Evolutionary conservation across 1,140 invertebrate genomes (phyloP).

Genomic region (Agraylea sexmaculata): DNA sequence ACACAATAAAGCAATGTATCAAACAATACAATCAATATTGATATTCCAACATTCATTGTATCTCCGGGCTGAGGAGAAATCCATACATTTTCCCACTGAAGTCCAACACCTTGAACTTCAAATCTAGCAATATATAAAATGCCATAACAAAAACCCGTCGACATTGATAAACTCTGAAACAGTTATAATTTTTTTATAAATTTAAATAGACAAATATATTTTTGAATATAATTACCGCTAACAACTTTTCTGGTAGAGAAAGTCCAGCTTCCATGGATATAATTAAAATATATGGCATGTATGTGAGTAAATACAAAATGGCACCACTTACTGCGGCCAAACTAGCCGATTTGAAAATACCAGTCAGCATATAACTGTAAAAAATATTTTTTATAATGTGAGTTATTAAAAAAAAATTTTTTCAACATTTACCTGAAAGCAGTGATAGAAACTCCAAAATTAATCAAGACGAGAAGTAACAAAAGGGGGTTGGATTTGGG

Average conservation of each 20-base stretch:
- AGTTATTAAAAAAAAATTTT: conserved; percentile 5
- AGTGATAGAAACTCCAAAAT: conserved; percentile 45
- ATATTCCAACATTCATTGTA: conserved; percentile 38
- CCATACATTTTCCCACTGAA: conserved; percentile 38
- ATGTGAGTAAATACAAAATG: conserved; percentile 48
- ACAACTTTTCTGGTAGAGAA: conserved; percentile 37
- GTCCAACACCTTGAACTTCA: conserved; percentile 44
- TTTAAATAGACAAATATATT: conserved; percentile 20
- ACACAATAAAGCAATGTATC: conserved; percentile 35
- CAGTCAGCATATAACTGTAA: conserved; percentile 53
- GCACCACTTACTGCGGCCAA: conserved; percentile 48
- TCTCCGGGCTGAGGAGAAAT: conserved; percentile 33
- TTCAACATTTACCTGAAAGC: conserved; percentile 44
- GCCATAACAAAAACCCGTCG: conserved; percentile 50
- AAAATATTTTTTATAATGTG: conserved; percentile 12
- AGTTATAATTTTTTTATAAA: conserved; percentile 3
- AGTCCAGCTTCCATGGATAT: conserved; percentile 49
- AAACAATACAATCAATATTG: conserved; percentile 34
- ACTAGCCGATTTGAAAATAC: conserved; percentile 50
- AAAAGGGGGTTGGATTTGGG: conserved; percentile 42
- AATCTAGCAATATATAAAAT: conserved; percentile 45
- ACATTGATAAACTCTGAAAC: conserved; percentile 45
- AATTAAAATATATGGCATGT: conserved; percentile 53
- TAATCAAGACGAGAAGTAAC: conserved; percentile 41
- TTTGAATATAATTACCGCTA: conserved; percentile 38